Evolutionary conservation across 2,113 vertebrate genomes (phyloP), one percentile per base, ranked within the genome.

Genomic region (Neogale vison): DNA sequence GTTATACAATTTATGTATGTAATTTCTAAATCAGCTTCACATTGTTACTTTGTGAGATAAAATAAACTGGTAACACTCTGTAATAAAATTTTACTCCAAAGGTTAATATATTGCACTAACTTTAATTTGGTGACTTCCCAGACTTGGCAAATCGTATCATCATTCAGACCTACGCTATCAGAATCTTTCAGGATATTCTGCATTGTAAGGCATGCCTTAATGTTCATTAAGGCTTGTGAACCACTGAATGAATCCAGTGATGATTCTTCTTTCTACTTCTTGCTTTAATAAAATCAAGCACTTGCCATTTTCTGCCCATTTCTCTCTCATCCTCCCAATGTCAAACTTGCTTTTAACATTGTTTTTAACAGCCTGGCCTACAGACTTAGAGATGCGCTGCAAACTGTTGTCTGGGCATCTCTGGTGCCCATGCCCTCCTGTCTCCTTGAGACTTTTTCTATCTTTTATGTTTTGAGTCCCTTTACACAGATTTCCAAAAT

Each of bases 31-130:
- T 23, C 23, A 92, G 42, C 42, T 79, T 89, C 36, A 90, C 47
- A 52, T 26, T 18, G 26, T 93, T 95, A 67, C 72, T 93, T 91
- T 96, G 14, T 96, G 63, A 96, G 47, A 65, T 93, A 36, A 47
- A 72, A 61, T 80, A 91, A 92, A 83, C 87, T 85, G 61, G 67
- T 65, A 69, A 83, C 74, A 88, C 42, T 83, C 86, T 92, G 3
- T 80, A 65, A 83, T 95, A 26, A 61, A 61, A 61, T 26, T 61
- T 61, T 26, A 76, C 36, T 95, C 88, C 34, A 76, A 42, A 87
- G 36, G 5, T 88, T 96, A 11, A 39, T 83, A 59, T 96, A 11
- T 61, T 80, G 50, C 72, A 91, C 42, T 89, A 93, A 63, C 10
- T 93, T 9, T 92, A 81, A 84, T 90, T 79, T 88, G 69, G 21